phyloP scores from a whole-genome alignment of 1,140 invertebrate genomes.

The Latrodectus geometricus region DNA sequence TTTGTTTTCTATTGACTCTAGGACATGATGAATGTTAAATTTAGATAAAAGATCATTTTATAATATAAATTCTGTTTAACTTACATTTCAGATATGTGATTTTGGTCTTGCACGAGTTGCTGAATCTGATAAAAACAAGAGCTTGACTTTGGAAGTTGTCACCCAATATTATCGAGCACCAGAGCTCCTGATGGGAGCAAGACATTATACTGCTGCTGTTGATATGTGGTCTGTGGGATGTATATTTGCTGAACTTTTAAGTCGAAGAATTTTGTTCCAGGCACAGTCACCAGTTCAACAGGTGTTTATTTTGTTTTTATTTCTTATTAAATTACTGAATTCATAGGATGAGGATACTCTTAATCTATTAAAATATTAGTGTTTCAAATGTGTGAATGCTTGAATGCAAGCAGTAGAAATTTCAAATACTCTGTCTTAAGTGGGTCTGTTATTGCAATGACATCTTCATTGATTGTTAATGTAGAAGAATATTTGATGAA shows the following conservation, averaged over 20 bases:
- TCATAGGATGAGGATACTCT: too few species aligned
- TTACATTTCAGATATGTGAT: conserved; percentile 87
- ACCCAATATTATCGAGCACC: conserved; percentile 99
- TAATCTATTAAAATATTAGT: too few species aligned
- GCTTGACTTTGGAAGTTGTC: conserved; percentile 99
- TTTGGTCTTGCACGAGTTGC: conserved; percentile 95
- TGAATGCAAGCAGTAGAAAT: too few species aligned
- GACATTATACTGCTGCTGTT: conserved; percentile 95
- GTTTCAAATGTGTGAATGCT: too few species aligned
- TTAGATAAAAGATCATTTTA: neutral
- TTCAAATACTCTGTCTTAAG: too few species aligned
- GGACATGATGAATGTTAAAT: too few species aligned
- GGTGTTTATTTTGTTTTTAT: conserved; percentile 73
- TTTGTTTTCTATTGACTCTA: too few species aligned
- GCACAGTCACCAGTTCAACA: conserved; percentile 94
- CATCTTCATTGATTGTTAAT: too few species aligned
- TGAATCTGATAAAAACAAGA: conserved; percentile 88
- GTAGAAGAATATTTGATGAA: too few species aligned
- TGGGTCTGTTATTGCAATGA: too few species aligned
- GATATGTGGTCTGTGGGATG: conserved; percentile 99
- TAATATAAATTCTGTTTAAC: conserved; percentile 6
- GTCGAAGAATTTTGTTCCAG: conserved; percentile 96
- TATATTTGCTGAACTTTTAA: conserved; percentile 97
- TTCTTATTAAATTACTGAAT: too few species aligned
- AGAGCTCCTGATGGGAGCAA: conserved; percentile 97